Evolutionary conservation across 1,140 invertebrate species (phyloP), one percentile per base, ranked within the genome.

Genomic region (Halyomorpha halys): DNA sequence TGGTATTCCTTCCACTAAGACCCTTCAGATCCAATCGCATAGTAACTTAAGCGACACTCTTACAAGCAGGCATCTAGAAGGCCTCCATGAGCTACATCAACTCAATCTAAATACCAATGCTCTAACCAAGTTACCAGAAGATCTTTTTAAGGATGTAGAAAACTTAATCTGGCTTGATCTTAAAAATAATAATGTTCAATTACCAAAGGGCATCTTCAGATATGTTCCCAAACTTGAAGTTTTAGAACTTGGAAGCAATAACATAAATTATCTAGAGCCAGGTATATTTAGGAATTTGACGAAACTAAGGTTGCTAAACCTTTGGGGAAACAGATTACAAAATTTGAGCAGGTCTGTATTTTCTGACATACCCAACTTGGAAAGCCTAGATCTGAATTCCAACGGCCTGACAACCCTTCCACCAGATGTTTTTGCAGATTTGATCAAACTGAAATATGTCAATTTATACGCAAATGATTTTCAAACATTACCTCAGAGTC

Each of bases 231-330:
- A 77, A 64, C 71, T 86, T 13, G 72, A 80, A 65, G 78, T 77
- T 53, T 76, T 86, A 30, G 83, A 85, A 69, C 73, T 86, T 62
- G 82, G 80, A 44, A 75, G 77, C 61, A 85, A 85, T 68, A 77
- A 79, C 56, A 71, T 86, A 68, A 74, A 72, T 5, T 74, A 76
- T 68, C 72, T 86, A 66, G 78, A 80, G 16, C 74, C 74, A 3
- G 80, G 78, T 15, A 73, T 82, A 45, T 85, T 86, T 68, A 73
- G 76, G 47, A 78, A 82, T 71, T 75, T 84, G 67, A 74, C 74
- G 23, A 78, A 79, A 62, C 69, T 86, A 44, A 73, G 74, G 63
- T 76, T 70, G 30, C 70, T 85, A 44, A 83, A 83, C 65, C 70
- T 86, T 30, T 83, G 82, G 82, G 77, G 78, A 68, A 86, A 84